These are phyloP conservation scores for Drosophila hawaiiensis DNA, from an alignment of 2,888 invertebrate species.

Conservation along the genomic window DNA sequence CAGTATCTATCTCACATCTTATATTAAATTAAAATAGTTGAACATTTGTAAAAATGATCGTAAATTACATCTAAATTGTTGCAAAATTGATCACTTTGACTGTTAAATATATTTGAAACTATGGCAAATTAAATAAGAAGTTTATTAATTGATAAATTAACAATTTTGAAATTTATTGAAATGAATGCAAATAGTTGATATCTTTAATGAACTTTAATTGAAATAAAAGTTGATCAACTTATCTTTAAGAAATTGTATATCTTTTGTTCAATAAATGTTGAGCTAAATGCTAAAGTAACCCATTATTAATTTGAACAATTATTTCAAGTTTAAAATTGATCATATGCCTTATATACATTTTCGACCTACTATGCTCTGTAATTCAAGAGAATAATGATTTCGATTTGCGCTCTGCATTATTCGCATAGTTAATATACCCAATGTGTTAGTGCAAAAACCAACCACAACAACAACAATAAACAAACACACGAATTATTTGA, in stretches of 20 bases:
- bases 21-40: background rate
- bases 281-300: background rate
- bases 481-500: conserved; percentile 5
- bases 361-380: background rate
- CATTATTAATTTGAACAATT: background rate
- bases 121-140: background rate
- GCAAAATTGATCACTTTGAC: background rate
- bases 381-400: background rate
- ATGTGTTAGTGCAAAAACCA: background rate
- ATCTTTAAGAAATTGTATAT: no score
- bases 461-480: background rate
- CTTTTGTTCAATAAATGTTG: background rate
- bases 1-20: background rate
- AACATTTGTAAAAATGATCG: background rate
- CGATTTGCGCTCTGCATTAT: background rate
- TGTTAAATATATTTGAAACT: background rate
- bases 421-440: background rate
- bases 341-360: background rate
- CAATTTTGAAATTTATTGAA: background rate
- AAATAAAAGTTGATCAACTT: background rate
- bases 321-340: background rate
- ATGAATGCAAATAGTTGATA: background rate
- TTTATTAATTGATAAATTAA: background rate
- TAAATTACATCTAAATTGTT: background rate
- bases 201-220: background rate